Conservation (phyloP, 64 coral and sea anemone species). For the Pachyseris speciosa region DNA sequence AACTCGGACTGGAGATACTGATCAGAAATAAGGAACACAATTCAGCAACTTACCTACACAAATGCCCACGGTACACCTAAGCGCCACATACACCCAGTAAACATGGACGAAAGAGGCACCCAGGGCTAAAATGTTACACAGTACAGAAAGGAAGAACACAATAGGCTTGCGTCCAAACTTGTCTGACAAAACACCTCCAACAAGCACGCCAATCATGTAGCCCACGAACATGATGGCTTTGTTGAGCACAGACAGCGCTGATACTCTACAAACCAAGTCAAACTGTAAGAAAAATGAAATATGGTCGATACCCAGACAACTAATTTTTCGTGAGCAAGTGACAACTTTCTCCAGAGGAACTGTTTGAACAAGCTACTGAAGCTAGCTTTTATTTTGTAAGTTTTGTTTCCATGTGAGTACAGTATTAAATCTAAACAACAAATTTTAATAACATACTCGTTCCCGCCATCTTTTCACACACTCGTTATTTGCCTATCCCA, state of each 20-base stretch:
- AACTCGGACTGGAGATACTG: too few relatives aligned
- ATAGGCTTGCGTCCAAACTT: slow-evolving; percentile 63
- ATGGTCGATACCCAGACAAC: too few relatives aligned
- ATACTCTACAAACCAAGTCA: slow-evolving; percentile 59
- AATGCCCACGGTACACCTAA: slow-evolving; percentile 38
- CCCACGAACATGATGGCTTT: slow-evolving; percentile 64
- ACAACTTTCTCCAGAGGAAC: too few relatives aligned
- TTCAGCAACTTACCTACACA: slow-evolving; percentile 41
- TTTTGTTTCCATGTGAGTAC: too few relatives aligned
- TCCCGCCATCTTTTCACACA: too few relatives aligned
- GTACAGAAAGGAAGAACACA: slow-evolving; percentile 21
- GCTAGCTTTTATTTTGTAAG: too few relatives aligned
- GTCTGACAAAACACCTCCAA: slow-evolving; percentile 63
- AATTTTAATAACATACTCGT: too few relatives aligned
- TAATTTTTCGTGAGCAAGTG: neutral
- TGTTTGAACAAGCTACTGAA: too few relatives aligned
- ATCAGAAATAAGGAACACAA: too few relatives aligned
- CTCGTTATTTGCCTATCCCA: too few relatives aligned
- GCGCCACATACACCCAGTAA: slow-evolving; percentile 58
- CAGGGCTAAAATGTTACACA: slow-evolving; percentile 41
- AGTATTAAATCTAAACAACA: too few relatives aligned
- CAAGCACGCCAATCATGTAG: slow-evolving; percentile 56
- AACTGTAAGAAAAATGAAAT: neutral
- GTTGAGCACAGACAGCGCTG: slow-evolving; percentile 44
- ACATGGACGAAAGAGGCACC: slow-evolving; percentile 11